These are phyloP conservation scores for Pseudomyrmex flavicornis DNA, from an alignment of 1,140 invertebrate genomes.

Conservation along the genomic window DNA sequence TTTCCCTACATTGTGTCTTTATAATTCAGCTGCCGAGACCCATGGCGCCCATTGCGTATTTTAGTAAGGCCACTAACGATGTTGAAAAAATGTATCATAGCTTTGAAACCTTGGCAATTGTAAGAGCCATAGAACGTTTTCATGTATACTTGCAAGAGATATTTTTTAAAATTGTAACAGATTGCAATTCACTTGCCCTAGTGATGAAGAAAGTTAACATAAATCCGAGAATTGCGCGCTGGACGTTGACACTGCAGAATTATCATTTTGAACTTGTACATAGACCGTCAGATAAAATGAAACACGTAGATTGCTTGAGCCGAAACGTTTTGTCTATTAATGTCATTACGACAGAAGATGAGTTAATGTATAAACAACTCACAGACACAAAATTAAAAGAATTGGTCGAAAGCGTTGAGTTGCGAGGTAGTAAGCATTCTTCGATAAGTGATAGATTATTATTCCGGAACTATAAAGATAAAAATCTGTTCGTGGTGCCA, in stretches of 20 bases:
- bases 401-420: neutral
- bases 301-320: neutral
- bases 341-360: neutral
- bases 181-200: neutral
- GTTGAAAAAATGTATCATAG: slow-evolving; percentile 5
- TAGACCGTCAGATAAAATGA: neutral
- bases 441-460: neutral
- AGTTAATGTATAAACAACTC: slow-evolving; percentile 8
- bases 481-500: neutral
- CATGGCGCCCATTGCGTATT: slow-evolving; percentile 2
- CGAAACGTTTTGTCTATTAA: neutral
- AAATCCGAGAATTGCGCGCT: neutral
- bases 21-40: neutral
- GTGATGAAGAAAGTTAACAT: neutral
- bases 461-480: neutral
- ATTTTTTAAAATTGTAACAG: neutral
- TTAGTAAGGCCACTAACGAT: neutral
- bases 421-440: neutral
- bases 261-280: neutral
- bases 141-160: slow-evolving; percentile 24
- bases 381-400: neutral
- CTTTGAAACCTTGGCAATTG: slow-evolving; percentile 17
- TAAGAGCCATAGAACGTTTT: neutral
- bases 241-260: neutral
- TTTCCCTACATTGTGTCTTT: neutral